phyloP scores from a whole-genome alignment of 2,797 vertebrate genomes.

The Gambusia yucatana region DNA sequence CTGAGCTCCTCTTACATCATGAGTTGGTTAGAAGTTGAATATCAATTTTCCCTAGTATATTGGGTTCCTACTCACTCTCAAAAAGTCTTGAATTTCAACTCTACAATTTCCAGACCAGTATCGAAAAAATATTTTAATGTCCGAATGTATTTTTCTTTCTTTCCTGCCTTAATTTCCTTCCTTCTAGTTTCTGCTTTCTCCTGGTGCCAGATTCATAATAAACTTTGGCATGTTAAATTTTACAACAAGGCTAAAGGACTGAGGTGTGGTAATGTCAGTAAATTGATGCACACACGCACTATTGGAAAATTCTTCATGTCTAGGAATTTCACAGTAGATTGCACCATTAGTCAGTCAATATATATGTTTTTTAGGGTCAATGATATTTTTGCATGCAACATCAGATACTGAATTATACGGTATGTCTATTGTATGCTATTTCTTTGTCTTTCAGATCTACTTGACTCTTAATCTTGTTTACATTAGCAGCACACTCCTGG shows the following conservation, averaged over 20 bases:
- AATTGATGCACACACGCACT: neutral
- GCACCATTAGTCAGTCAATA: neutral
- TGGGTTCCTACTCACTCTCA: neutral
- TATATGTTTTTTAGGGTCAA: neutral
- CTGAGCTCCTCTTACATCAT: neutral
- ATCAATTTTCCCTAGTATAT: neutral
- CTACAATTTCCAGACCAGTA: neutral
- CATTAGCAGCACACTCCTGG: neutral
- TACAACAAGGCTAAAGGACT: neutral
- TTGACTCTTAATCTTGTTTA: neutral
- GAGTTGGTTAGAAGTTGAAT: neutral
- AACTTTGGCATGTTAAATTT: neutral
- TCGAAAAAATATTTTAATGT: neutral
- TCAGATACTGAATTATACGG: neutral
- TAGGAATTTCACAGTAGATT: neutral
- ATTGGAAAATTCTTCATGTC: neutral
- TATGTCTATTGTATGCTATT: neutral
- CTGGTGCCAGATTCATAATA: neutral
- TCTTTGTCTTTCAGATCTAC: neutral
- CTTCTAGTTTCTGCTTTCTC: neutral
- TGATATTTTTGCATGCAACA: neutral
- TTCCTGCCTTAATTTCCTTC: neutral
- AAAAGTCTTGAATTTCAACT: neutral
- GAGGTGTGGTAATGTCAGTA: neutral
- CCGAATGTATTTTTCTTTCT: neutral